Percentiles rank a stretch among this genome's conserved stretches.
These are phyloP conservation scores for Malacosoma neustria DNA, from an alignment of 2,888 invertebrate genomes.

Conservation along the genomic window DNA sequence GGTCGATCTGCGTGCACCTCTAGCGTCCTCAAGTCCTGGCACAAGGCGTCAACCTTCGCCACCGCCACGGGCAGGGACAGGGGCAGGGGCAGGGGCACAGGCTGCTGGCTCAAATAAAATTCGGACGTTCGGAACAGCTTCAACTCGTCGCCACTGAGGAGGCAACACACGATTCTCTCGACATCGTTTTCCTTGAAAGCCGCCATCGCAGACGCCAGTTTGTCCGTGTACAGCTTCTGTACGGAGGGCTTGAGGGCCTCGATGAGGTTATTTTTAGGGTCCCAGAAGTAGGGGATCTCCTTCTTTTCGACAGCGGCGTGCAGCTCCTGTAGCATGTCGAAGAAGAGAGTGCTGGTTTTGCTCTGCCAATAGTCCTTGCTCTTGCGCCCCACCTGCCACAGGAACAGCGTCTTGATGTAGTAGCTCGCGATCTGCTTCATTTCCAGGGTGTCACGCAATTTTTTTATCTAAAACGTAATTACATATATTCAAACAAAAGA, in stretches of 20 bases:
- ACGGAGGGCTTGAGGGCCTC: constrained; percentile 35
- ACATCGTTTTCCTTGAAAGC: constrained; percentile 43
- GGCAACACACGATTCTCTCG: constrained; percentile 27
- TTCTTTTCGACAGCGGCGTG: constrained; percentile 32
- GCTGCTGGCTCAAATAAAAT: constrained; percentile 30
- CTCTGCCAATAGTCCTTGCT: constrained; percentile 47
- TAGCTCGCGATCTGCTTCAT: constrained; percentile 70
- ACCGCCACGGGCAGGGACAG: too few relatives aligned
- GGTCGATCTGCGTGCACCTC: too few relatives aligned
- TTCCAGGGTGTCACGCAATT: constrained; percentile 57
- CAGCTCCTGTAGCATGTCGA: constrained; percentile 44
- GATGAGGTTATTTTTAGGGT: constrained; percentile 44
- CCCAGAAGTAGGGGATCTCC: constrained; percentile 52
- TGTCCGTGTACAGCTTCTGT: constrained; percentile 37
- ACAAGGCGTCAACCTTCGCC: too few relatives aligned
- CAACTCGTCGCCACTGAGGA: constrained; percentile 39
- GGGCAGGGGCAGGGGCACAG: too few relatives aligned
- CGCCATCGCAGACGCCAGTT: constrained; percentile 43
- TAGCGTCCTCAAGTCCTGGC: too few relatives aligned
- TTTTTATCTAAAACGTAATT: constrained; percentile 61
- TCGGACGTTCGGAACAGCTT: constrained; percentile 35
- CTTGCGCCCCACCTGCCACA: constrained; percentile 50
- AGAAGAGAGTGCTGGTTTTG: constrained; percentile 37
- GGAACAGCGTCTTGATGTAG: constrained; percentile 72
- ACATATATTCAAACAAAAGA: neutral